phyloP scores from a whole-genome alignment of 2,888 invertebrate species.

The Metalampra italica region DNA sequence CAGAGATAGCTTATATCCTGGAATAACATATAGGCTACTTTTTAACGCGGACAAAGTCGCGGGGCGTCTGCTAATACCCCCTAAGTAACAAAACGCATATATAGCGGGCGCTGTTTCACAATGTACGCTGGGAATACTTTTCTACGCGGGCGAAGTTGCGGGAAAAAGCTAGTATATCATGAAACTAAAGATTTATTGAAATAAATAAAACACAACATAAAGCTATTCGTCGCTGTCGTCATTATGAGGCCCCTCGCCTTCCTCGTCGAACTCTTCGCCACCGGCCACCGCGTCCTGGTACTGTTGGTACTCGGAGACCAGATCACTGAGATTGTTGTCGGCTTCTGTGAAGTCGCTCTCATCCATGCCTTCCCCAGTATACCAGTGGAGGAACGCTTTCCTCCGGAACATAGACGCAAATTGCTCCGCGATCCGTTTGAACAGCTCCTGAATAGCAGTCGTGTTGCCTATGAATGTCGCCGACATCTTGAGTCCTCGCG shows the following conservation, averaged over 20 bases:
- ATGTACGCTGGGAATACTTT: too few species aligned
- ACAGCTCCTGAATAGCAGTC: constrained; percentile 91
- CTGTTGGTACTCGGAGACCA: constrained; percentile 94
- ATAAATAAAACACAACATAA: constrained; percentile 2
- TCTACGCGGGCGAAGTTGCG: too few species aligned
- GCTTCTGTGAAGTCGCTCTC: constrained; percentile 97
- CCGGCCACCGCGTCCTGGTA: constrained; percentile 89
- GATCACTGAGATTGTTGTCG: constrained; percentile 93
- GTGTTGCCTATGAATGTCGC: constrained; percentile 92
- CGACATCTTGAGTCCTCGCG: constrained; percentile 87
- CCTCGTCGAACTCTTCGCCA: constrained; percentile 83
- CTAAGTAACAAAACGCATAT: too few species aligned
- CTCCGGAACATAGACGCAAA: constrained; percentile 94
- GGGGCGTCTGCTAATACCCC: too few species aligned
- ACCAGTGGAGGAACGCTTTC: constrained; percentile 98
- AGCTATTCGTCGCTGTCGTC: constrained; percentile 9
- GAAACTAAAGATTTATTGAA: neutral
- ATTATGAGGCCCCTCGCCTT: constrained; percentile 53
- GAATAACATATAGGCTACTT: too few species aligned
- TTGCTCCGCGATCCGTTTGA: constrained; percentile 91
- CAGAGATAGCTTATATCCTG: too few species aligned
- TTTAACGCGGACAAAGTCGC: too few species aligned
- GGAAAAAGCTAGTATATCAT: neutral
- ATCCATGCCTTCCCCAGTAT: constrained; percentile 97
- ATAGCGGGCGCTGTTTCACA: too few species aligned